Percentiles rank a stretch among this genome's conserved stretches.
phyloP scores from a whole-genome alignment of 2,113 vertebrate species.

The Indri indri region DNA sequence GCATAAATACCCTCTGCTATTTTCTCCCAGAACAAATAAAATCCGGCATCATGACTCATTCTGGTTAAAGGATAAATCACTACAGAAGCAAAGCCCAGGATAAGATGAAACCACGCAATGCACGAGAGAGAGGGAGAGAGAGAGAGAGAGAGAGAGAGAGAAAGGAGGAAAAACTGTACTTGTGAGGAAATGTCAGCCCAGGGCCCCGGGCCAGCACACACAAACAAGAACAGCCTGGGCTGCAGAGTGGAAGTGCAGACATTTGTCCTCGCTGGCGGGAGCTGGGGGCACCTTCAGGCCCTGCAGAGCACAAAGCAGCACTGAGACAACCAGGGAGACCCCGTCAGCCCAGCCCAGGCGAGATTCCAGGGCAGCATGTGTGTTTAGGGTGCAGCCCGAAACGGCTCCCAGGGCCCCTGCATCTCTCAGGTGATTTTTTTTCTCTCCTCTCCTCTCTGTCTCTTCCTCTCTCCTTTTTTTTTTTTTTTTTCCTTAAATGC shows the following conservation, averaged over 20 bases:
- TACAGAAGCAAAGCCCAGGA: slow-evolving; percentile 42
- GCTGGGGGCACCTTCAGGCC: not conserved
- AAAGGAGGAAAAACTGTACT: not conserved
- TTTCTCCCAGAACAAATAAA: slow-evolving; percentile 69
- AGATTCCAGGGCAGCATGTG: too few relatives aligned
- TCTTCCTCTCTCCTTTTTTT: not conserved
- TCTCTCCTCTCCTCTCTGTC: not conserved
- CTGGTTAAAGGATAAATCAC: slow-evolving; percentile 75
- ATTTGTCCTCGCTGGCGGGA: not conserved
- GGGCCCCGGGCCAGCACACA: not conserved
- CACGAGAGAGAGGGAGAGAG: not conserved
- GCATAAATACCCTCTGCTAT: slow-evolving; percentile 36
- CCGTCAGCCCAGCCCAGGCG: not conserved
- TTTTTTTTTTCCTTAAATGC: not conserved
- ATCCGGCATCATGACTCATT: slow-evolving; percentile 74
- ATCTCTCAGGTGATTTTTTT: not conserved
- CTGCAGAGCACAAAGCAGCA: not conserved
- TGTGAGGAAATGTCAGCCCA: not conserved
- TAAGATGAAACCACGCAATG: not conserved
- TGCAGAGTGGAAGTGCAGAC: not conserved
- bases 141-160: not conserved
- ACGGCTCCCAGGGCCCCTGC: not conserved
- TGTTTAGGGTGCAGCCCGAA: not conserved
- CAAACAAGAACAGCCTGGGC: not conserved
- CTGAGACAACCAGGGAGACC: not conserved